phyloP scores from a whole-genome alignment of 92 coral and sea anemone genomes.

The Desmophyllum pertusum region DNA sequence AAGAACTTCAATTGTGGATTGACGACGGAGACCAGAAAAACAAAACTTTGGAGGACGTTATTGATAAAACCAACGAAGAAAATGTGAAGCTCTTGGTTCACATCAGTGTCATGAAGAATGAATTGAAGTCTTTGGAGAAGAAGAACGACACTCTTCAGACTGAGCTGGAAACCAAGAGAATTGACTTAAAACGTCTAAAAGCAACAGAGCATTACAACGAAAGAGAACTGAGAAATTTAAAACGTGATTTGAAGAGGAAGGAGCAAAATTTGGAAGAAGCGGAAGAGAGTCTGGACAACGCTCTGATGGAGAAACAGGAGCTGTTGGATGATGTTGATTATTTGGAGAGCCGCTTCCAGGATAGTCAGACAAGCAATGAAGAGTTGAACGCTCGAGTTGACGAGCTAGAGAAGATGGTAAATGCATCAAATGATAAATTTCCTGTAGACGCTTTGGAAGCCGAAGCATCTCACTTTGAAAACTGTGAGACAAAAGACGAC shows the following conservation, averaged over 20 bases:
- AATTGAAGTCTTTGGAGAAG: not conserved
- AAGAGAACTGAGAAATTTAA: too few relatives aligned
- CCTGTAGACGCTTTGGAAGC: not conserved
- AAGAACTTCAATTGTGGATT: not conserved
- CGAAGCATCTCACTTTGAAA: not conserved
- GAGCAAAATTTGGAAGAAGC: too few relatives aligned
- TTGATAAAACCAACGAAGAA: not conserved
- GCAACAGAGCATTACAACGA: too few relatives aligned
- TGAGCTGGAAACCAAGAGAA: not conserved
- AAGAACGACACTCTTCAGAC: not conserved
- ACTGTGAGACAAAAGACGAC: not conserved
- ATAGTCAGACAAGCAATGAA: too few relatives aligned
- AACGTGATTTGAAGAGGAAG: too few relatives aligned
- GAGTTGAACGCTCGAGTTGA: too few relatives aligned
- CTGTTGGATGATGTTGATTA: too few relatives aligned
- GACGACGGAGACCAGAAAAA: not conserved
- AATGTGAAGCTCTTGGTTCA: conserved; percentile 2
- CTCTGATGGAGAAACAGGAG: too few relatives aligned
- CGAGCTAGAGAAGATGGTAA: too few relatives aligned
- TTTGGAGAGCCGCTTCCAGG: too few relatives aligned
- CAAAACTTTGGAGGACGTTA: not conserved
- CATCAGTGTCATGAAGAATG: not conserved
- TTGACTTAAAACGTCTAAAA: not conserved
- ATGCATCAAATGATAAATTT: too few relatives aligned
- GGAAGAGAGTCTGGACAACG: too few relatives aligned